phyloP scores from a whole-genome alignment of 2,113 vertebrate species.

The Dromaius novaehollandiae region DNA sequence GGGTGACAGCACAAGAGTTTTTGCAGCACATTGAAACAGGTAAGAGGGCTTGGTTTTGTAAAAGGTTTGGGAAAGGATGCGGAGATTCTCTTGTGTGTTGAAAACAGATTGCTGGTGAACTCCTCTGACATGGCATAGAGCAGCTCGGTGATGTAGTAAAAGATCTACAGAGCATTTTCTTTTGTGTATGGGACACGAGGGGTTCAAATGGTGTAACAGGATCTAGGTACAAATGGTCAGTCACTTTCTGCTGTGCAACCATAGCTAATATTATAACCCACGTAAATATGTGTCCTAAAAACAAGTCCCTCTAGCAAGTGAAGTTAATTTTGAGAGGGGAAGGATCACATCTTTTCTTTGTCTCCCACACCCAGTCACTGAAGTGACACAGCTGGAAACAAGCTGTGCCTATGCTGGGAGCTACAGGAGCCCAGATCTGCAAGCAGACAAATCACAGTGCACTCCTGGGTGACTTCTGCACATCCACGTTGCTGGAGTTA shows the following conservation, averaged over 20 bases:
- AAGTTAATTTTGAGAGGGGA: background rate
- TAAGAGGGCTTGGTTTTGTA: constrained; percentile 23
- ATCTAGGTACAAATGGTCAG: background rate
- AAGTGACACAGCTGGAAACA: background rate
- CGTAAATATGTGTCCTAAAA: background rate
- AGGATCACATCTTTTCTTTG: background rate
- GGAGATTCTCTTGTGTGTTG: background rate
- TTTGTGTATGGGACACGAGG: background rate
- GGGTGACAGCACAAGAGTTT: constrained; percentile 67
- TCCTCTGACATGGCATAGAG: background rate
- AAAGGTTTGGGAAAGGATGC: background rate
- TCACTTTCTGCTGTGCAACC: background rate
- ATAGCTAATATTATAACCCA: background rate
- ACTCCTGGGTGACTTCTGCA: background rate
- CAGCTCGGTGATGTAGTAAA: background rate
- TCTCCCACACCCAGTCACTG: background rate
- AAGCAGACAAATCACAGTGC: background rate
- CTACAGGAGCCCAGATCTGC: accelerated
- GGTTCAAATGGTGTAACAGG: background rate
- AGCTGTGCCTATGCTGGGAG: background rate
- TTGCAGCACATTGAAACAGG: constrained; percentile 72
- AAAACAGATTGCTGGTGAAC: background rate
- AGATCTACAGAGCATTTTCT: background rate
- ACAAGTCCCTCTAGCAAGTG: background rate
- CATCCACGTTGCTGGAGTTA: background rate